These are phyloP conservation scores for Pycnonotus jocosus DNA, from an alignment of 2,113 vertebrate species.

Conservation along the genomic window DNA sequence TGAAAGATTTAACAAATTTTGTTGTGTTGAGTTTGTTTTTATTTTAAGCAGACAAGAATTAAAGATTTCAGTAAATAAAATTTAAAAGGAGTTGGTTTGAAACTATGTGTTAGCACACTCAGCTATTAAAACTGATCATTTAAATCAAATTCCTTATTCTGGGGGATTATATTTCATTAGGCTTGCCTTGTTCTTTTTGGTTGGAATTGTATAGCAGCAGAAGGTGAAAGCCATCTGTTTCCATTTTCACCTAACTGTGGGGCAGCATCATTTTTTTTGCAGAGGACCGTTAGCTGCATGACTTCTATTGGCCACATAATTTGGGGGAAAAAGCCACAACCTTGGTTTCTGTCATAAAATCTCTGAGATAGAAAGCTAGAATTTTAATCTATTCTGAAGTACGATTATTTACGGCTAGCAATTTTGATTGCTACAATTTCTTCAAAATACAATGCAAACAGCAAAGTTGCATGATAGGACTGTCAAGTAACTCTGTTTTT, in stretches of 20 bases:
- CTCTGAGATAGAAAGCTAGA: neutral
- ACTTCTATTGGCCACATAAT: neutral
- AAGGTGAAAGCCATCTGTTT: neutral
- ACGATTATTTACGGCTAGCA: neutral
- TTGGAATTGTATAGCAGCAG: neutral
- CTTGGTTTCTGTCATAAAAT: neutral
- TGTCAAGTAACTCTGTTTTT: slow-evolving; percentile 22
- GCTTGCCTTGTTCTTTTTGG: neutral
- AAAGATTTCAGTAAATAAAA: neutral
- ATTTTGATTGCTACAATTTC: neutral
- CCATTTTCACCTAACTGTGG: neutral
- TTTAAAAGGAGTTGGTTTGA: neutral
- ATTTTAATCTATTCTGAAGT: neutral
- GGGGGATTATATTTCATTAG: neutral
- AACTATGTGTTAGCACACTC: neutral
- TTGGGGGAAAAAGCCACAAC: neutral
- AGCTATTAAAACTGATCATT: neutral
- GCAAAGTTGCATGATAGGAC: neutral
- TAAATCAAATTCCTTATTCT: neutral
- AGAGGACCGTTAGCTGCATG: neutral
- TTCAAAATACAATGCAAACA: neutral
- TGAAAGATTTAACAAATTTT: neutral
- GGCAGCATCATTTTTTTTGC: neutral
- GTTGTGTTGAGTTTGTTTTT: neutral
- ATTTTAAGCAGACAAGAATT: neutral